phyloP scores from a whole-genome alignment of 2,113 vertebrate species.

The Psittacus erithacus region DNA sequence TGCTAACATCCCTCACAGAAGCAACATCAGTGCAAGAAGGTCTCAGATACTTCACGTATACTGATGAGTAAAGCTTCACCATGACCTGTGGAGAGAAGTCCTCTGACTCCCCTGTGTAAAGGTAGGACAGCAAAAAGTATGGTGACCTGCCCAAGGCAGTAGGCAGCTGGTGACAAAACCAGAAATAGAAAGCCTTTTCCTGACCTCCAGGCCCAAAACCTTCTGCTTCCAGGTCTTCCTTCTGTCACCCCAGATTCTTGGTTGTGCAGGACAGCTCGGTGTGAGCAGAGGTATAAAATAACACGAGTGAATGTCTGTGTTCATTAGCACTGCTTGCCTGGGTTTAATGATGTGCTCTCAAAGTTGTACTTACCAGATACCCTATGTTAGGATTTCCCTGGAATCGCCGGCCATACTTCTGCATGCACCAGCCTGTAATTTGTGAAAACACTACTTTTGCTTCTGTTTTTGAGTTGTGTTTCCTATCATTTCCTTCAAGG shows the following conservation, averaged over 20 bases:
- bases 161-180: background rate
- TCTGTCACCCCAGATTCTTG: background rate
- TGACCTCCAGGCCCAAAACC: background rate
- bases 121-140: background rate
- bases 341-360: background rate
- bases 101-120: background rate
- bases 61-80: background rate
- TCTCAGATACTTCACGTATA: background rate
- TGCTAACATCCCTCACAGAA: background rate
- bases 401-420: background rate
- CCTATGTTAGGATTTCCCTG: background rate
- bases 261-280: accelerated
- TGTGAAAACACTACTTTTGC: slow-evolving; percentile 33
- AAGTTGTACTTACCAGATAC: background rate
- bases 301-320: background rate
- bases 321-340: background rate
- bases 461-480: background rate
- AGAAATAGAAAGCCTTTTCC: background rate
- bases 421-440: background rate
- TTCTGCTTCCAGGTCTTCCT: background rate
- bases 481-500: slow-evolving; percentile 39
- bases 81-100: background rate
- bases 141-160: background rate
- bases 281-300: background rate
- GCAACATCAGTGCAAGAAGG: background rate